Evolutionary conservation across 2,113 vertebrate genomes (phyloP), one percentile per base, ranked within the genome.

Genomic region (Pseudopodoces humilis): DNA sequence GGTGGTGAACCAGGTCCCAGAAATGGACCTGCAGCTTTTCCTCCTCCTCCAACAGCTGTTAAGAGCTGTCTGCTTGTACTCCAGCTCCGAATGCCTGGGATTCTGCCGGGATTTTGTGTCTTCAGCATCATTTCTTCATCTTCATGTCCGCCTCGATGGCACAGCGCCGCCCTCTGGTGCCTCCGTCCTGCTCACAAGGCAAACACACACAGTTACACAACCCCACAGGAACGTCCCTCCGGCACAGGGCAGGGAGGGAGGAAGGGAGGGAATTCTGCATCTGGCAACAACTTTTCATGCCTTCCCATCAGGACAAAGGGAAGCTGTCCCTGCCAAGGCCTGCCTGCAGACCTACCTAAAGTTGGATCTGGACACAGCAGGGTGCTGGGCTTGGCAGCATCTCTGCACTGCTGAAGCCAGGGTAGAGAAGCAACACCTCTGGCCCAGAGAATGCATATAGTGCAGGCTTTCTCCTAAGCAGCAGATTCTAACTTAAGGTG

Each of bases 91-190:
- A 28, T 68, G 64, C 52, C 52, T n/a, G 41, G 84, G 35, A 58
- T 88, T 78, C 85, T 55, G 70, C 67, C 31, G 68, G 69, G 25
- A 76, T 62, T 83, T 59, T 39, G 27, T 31, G 67, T 83, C 79
- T 74, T 90, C 94, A 76, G 93, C 37, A 86, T 99, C 98, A 99
- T 95, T 99, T 99, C 98, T 99, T 99, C 99, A 99, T 99, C 97
- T 99, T 99, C 98, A 99, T 98, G 97, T 99, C 99, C 5, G 99
- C 99, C 97, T 99, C 99, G 94, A 99, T 99, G 96, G 99, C 99
- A 88, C 99, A 99, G 83, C 99, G 99, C 75, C 99, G 99, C 85
- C 99, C 99, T 95, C 99, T 98, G 95, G 99, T 99, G 97, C 99
- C 99, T 64, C 99, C 99, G 23, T 99, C 99, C 99, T 99, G 96